A percentile compares a stretch with the other conserved stretches of the same genome.
These are phyloP conservation scores for Callipepla squamata DNA, from an alignment of 2,113 vertebrate genomes.

Conservation along the genomic window DNA sequence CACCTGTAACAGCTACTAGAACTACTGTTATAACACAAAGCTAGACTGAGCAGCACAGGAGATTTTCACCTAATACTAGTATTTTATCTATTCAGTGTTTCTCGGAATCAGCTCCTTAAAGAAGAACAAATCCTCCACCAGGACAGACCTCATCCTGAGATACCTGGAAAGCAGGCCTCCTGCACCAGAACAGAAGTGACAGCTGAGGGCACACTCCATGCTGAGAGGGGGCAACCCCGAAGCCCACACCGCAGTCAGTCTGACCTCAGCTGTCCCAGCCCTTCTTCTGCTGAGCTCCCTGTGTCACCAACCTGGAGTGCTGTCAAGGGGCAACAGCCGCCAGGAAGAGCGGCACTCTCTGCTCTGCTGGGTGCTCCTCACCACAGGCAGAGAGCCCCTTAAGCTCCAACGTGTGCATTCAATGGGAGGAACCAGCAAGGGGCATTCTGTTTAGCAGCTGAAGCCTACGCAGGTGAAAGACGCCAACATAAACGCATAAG, in stretches of 20 bases:
- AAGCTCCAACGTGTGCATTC: background rate
- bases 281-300: background rate
- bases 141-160: background rate
- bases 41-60: background rate
- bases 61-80: background rate
- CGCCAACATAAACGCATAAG: background rate
- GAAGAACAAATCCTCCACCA: background rate
- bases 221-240: fast-evolving
- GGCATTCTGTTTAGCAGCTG: background rate
- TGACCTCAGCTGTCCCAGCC: background rate
- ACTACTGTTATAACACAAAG: background rate
- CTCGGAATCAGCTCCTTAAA: background rate
- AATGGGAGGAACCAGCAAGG: background rate
- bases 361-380: background rate
- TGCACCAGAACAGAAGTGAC: background rate
- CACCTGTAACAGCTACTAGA: background rate
- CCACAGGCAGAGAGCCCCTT: background rate
- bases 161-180: background rate
- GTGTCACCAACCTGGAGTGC: background rate
- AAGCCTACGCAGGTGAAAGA: background rate
- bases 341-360: background rate
- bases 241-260: background rate
- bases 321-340: background rate
- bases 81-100: background rate
- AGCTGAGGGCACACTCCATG: fast-evolving